Evolutionary conservation across 2,888 invertebrate genomes (phyloP).

Genomic region (Acanthoscelides obtectus): DNA sequence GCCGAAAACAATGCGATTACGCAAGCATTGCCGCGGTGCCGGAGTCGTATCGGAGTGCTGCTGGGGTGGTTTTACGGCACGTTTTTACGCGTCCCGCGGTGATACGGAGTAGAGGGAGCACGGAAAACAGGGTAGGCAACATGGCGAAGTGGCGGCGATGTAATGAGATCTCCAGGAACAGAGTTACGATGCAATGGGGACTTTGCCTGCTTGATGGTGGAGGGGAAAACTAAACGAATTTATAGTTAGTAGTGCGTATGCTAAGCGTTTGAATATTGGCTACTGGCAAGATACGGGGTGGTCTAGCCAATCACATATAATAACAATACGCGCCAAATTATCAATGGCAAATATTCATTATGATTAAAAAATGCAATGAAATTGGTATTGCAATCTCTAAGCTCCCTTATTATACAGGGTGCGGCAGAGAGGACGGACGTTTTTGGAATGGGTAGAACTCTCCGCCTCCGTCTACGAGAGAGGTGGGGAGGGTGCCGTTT

Average conservation of each 20-base stretch:
- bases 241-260: neutral
- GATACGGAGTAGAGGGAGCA: neutral
- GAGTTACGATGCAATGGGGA: neutral
- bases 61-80: neutral
- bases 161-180: neutral
- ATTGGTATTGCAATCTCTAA: too few species aligned
- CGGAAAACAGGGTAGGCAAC: neutral
- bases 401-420: too few species aligned
- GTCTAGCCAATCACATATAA: too few species aligned
- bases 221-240: neutral
- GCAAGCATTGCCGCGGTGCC: neutral
- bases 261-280: neutral
- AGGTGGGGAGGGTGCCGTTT: too few species aligned
- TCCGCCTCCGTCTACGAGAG: too few species aligned
- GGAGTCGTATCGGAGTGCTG: neutral
- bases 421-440: too few species aligned
- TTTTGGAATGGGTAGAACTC: too few species aligned
- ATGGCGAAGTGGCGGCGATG: neutral
- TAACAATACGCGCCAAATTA: too few species aligned
- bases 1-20: neutral
- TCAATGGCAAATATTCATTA: too few species aligned
- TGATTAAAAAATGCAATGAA: too few species aligned
- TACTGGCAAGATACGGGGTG: too few species aligned
- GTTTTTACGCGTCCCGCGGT: neutral
- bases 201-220: neutral